Base-by-base conservation (phyloP, 2,113 vertebrate genomes). In the Cygnus atratus region DNA sequence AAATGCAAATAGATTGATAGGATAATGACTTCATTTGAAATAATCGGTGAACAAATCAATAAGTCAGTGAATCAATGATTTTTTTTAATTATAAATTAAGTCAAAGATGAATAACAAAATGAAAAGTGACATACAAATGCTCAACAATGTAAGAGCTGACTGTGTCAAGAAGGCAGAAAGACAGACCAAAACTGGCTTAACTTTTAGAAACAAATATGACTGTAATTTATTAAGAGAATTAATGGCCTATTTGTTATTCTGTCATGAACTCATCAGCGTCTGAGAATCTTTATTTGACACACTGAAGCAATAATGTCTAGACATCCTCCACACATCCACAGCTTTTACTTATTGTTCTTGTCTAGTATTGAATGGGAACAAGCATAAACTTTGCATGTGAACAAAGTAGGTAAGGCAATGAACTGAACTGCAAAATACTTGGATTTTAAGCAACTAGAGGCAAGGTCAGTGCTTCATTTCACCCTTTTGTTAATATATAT, bases 11-110 rank as follows among this genome's bases (percentile, higher is more conserved):
- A 73, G 21, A 91, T 85, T n/a, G 4, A 58, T 41, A 76, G n/a
- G 58, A 63, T 80, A 88, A 96, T 90, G 46, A 83, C 67, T 95
- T 88, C 46, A 77, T 93, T 92, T 94, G 52, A 93, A 95, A 72
- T 71, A 39, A 94, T 88, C 93, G 62, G 25, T 90, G 84, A 92
- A 92, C 20, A 81, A 24, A 90, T 90, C 90, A 82, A 44, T 92
- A 86, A 68, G 46, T 61, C 87, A 86, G 37, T 62, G 78, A 91
- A 68, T 88, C 68, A 76, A 83, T 95, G 54, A 24, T 52, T 26
- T 58, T 81, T 92, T 79, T 77, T 13, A 91, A 92, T 90, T 92
- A 93, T 92, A 96, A 79, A 93, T 77, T 88, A 91, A 44, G 33
- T 80, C 61, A 89, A 87, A 80, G 48, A 12, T 78, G 74, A 93